These are phyloP conservation scores for Pandemis corylana DNA, from an alignment of 2,888 invertebrate genomes.

Conservation along the genomic window DNA sequence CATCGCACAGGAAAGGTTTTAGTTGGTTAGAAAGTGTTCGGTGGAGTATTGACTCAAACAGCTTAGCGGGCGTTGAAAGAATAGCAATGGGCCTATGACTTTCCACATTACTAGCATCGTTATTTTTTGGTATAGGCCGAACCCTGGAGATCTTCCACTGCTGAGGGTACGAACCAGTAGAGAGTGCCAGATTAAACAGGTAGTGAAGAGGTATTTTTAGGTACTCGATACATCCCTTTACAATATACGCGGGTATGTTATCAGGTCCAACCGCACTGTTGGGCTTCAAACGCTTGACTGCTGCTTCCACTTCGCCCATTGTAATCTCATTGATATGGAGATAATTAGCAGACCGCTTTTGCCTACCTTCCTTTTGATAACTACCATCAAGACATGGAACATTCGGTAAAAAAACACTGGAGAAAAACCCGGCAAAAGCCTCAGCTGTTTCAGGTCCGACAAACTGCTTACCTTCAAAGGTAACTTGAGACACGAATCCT, in stretches of 20 bases:
- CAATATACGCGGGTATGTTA: background rate
- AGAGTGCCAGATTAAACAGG: background rate
- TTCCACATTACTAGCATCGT: background rate
- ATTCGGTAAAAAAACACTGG: constrained; percentile 6
- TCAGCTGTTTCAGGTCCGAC: background rate
- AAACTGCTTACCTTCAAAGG: background rate
- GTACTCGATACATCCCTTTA: background rate
- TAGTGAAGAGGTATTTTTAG: background rate
- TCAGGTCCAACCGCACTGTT: background rate
- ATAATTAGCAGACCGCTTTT: background rate
- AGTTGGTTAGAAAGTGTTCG: background rate
- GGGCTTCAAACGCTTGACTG: background rate
- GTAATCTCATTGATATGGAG: background rate
- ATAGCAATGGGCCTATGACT: background rate
- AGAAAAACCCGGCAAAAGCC: constrained; percentile 7
- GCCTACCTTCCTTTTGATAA: background rate
- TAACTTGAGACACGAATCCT: background rate
- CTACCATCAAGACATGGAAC: background rate
- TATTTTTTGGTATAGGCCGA: background rate
- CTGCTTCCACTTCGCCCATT: background rate
- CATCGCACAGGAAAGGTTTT: background rate
- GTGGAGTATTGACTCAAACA: background rate
- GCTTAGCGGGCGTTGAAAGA: background rate
- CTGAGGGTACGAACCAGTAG: background rate
- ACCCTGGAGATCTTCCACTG: background rate